A percentile compares a stretch with the other conserved stretches of the same genome.
Evolutionary conservation across 2,797 vertebrate species (phyloP).

Genomic region (Anguilla obscura): DNA sequence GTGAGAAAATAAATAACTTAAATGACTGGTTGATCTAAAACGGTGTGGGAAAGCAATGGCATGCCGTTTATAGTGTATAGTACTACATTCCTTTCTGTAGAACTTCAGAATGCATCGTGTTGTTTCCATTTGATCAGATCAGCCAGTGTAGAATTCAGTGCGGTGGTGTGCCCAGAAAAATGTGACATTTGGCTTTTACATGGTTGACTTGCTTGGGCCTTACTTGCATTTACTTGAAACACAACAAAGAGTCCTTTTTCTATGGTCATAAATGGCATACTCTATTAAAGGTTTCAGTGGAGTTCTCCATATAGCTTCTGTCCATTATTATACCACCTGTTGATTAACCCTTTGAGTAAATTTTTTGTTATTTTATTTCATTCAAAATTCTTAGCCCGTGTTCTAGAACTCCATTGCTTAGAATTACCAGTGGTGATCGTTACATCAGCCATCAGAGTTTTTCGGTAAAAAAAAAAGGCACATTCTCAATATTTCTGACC

Average conservation of each 20-base stretch:
- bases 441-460: too few species aligned
- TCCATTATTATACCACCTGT: background rate
- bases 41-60: background rate
- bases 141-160: background rate
- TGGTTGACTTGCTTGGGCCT: background rate
- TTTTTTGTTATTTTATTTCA: too few species aligned
- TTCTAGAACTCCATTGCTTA: too few species aligned
- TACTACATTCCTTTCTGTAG: background rate
- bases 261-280: background rate
- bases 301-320: background rate
- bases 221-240: background rate
- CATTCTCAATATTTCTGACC: too few species aligned
- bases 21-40: constrained; percentile 2
- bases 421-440: too few species aligned
- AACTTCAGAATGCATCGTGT: background rate
- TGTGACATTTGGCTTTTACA: background rate
- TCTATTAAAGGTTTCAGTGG: background rate
- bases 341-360: background rate
- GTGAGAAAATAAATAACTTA: background rate
- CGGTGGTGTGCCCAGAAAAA: background rate
- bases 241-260: background rate
- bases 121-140: background rate
- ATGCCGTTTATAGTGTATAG: background rate
- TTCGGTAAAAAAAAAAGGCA: too few species aligned
- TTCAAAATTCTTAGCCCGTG: too few species aligned